These are phyloP conservation scores for Megalops cyprinoides DNA, from an alignment of 2,797 vertebrate genomes.

Conservation along the genomic window DNA sequence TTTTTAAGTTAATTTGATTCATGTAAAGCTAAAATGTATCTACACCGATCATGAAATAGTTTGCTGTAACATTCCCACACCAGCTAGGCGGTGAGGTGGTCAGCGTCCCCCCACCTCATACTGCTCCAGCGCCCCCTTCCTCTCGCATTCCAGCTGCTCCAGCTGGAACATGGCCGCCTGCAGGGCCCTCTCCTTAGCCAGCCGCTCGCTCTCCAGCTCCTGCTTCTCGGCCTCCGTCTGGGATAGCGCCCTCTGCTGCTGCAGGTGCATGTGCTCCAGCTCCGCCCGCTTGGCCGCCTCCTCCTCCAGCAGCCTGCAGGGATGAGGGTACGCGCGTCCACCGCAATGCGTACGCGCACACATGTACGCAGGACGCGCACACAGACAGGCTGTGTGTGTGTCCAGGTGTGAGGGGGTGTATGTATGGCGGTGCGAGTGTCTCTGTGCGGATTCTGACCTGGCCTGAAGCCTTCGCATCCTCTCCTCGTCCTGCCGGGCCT, in stretches of 20 bases:
- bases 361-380: neutral
- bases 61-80: neutral
- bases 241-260: slow-evolving; percentile 87
- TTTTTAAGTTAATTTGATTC: too few relatives aligned
- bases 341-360: neutral
- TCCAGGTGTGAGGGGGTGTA: neutral
- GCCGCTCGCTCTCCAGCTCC: slow-evolving; percentile 85
- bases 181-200: slow-evolving; percentile 84
- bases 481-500: slow-evolving; percentile 92
- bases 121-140: slow-evolving; percentile 86
- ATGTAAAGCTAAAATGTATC: too few relatives aligned
- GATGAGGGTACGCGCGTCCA: neutral
- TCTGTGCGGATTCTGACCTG: slow-evolving; percentile 71
- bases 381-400: neutral
- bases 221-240: slow-evolving; percentile 92
- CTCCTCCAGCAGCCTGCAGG: slow-evolving; percentile 86
- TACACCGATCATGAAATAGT: neutral
- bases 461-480: slow-evolving; percentile 87
- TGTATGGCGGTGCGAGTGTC: neutral
- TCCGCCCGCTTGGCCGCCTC: slow-evolving; percentile 88
- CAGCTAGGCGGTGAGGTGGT: neutral
- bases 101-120: slow-evolving; percentile 81
- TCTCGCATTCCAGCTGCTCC: slow-evolving; percentile 83
- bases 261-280: slow-evolving; percentile 87
- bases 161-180: slow-evolving; percentile 89